A percentile compares a stretch with the other conserved stretches of the same genome.
phyloP scores from a whole-genome alignment of 2,797 vertebrate species.

The Neosilurus hyrtlii region DNA sequence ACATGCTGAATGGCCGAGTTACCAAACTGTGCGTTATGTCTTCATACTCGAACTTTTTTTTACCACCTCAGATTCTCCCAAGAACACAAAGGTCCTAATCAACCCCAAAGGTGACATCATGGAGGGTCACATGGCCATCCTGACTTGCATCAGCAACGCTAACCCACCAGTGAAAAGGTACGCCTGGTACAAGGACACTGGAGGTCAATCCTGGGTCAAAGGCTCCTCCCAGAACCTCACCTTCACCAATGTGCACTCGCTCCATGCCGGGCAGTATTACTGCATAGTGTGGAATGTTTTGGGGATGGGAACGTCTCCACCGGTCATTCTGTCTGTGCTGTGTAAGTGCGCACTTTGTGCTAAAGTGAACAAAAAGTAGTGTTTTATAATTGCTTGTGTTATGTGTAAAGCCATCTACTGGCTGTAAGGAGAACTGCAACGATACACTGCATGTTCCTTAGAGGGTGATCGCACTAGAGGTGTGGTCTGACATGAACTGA shows the following conservation, averaged over 20 bases:
- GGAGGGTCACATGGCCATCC: constrained; percentile 69
- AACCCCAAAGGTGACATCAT: constrained; percentile 70
- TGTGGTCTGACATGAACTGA: too few species aligned
- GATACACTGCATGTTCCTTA: too few species aligned
- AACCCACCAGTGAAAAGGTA: constrained; percentile 69
- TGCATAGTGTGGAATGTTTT: constrained; percentile 68
- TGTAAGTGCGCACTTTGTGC: constrained; percentile 65
- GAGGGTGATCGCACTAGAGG: too few species aligned
- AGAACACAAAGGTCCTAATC: constrained; percentile 68
- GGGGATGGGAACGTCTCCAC: constrained; percentile 69
- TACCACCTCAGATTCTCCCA: constrained; percentile 68
- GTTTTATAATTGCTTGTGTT: background rate
- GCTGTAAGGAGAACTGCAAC: background rate
- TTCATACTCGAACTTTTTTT: background rate
- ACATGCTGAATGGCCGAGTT: background rate
- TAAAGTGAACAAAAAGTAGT: background rate
- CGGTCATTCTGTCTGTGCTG: constrained; percentile 66
- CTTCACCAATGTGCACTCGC: constrained; percentile 64
- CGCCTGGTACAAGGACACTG: constrained; percentile 68
- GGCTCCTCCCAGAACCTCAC: constrained; percentile 69
- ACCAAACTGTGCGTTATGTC: background rate
- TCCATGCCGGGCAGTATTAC: constrained; percentile 73
- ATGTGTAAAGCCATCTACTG: background rate
- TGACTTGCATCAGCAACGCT: constrained; percentile 70
- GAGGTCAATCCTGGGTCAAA: constrained; percentile 66